Evolutionary conservation across 2,113 vertebrate genomes (phyloP), one percentile per base, ranked within the genome.

Genomic region (Capreolus pygargus): DNA sequence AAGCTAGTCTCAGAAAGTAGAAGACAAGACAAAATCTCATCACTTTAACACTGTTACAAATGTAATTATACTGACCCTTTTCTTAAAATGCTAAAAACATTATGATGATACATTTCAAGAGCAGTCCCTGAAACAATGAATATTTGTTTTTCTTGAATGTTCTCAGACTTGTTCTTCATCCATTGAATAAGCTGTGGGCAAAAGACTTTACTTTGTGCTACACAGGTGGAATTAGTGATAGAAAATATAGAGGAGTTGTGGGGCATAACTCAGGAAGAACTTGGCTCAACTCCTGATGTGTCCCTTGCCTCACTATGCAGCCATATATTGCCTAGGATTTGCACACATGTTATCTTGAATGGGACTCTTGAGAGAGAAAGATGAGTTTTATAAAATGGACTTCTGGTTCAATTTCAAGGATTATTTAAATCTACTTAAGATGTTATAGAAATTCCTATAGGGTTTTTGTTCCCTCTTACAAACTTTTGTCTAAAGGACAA

Each of bases 341-440:
- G 97, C 93, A 97, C 97, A 98, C 98, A 95, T 86, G 92, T 97
- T 96, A 60, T 92, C 50, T 67, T 43, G 57, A 98, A 98, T 98
- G 74, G 95, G 95, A 76, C 98, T 94, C 96, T 61, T 60, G 98
- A 97, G 97, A 98, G 86, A 83, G 87, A 97, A 87, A 98, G 97
- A 97, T 78, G 97, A 97, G 95, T 97, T 98, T 98, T 94, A 87
- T 89, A 95, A 98, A 98, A 97, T 89, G 95, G 94, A 92, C 86
- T 92, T 97, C 87, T 97, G 86, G 83, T 97, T 97, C 97, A 89
- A 95, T 98, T 98, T 98, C 97, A 97, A 97, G 98, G 95, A 97
- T 97, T 98, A 97, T 98, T 98, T 97, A 98, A 98, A 97, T 92
- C 96, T 94, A 97, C 93, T 97, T 97, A 98, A 96, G 97, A 97